Conservation (phyloP, 2,888 invertebrate genomes). For the Scelioninae gen. 1 region DNA sequence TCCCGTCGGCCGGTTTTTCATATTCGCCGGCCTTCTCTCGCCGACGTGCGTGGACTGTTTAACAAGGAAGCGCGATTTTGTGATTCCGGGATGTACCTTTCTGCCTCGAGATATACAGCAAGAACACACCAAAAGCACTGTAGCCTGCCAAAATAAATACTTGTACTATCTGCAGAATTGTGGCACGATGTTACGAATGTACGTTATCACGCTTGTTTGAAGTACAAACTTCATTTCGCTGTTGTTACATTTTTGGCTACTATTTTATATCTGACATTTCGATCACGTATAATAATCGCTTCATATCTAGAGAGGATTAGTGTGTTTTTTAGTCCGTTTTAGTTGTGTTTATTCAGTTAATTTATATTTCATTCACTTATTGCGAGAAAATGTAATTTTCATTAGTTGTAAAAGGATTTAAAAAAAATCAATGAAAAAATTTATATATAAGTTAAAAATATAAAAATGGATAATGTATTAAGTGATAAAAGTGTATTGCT, state of each 20-base stretch:
- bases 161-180: conserved; percentile 68
- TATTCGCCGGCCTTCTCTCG: conserved; percentile 71
- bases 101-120: conserved; percentile 68
- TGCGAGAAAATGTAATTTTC: too few species aligned
- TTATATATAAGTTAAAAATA: too few species aligned
- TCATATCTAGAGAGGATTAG: conserved; percentile 44
- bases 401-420: too few species aligned
- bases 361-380: conserved; percentile 15
- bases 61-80: conserved; percentile 70
- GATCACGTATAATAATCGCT: conserved; percentile 66
- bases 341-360: conserved; percentile 20
- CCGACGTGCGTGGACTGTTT: conserved; percentile 76
- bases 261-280: conserved; percentile 47
- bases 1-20: conserved; percentile 70
- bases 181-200: conserved; percentile 65
- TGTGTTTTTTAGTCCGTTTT: conserved; percentile 7
- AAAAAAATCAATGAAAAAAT: too few species aligned
- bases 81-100: conserved; percentile 70
- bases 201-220: conserved; percentile 69
- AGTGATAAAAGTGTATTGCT: too few species aligned
- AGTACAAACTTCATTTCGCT: conserved; percentile 65
- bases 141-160: conserved; percentile 72
- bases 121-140: conserved; percentile 60
- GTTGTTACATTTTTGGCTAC: conserved; percentile 58
- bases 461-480: too few species aligned